phyloP scores from a whole-genome alignment of 2,113 vertebrate species.

The Cyanoliseus patagonus region DNA sequence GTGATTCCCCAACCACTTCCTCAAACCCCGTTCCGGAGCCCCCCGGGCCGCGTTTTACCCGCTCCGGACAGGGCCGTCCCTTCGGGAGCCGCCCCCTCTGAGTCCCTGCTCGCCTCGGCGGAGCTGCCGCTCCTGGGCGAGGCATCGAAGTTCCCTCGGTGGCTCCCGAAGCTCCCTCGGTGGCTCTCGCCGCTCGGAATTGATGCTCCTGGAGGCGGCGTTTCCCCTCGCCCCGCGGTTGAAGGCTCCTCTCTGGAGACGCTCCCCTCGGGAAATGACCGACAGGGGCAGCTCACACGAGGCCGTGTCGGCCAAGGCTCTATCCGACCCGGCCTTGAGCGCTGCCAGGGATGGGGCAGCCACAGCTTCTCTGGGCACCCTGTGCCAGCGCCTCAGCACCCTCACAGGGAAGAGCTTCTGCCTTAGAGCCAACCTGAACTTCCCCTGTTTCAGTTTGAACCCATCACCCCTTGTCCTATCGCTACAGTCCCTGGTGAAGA shows the following conservation, averaged over 20 bases:
- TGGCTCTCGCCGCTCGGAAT: too few relatives aligned
- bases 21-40: rapidly evolving
- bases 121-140: background rate
- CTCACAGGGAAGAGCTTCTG: too few relatives aligned
- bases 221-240: background rate
- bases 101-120: background rate
- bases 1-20: rapidly evolving
- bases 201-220: background rate
- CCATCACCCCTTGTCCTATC: too few relatives aligned
- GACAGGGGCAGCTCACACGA: too few relatives aligned
- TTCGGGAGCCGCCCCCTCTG: rapidly evolving
- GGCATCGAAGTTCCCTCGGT: rapidly evolving
- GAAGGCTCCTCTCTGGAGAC: background rate
- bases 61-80: too few relatives aligned
- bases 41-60: background rate
- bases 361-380: background rate
- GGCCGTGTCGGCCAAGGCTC: too few relatives aligned
- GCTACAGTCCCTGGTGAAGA: too few relatives aligned
- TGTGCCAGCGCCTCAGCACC: too few relatives aligned
- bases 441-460: too few relatives aligned
- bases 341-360: background rate
- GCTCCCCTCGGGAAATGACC: background rate
- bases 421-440: too few relatives aligned
- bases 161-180: too few relatives aligned
- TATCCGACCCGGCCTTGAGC: background rate